Evolutionary conservation across 2,888 invertebrate species (phyloP).

Genomic region (Octonoba sinensis): DNA sequence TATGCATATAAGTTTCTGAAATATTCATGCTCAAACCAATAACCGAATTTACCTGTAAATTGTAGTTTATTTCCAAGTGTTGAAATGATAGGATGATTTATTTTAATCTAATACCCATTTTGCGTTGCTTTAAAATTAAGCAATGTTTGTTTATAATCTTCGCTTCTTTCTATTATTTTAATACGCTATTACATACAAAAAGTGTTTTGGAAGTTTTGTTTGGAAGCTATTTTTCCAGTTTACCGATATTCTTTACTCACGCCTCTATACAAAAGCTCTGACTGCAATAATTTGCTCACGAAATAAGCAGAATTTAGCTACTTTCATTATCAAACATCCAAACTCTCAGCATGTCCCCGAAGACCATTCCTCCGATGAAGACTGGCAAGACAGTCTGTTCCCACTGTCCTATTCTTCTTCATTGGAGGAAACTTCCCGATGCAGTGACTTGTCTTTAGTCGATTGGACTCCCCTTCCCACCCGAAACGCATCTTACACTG

Average conservation of each 20-base stretch:
- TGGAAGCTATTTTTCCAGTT: background rate
- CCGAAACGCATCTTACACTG: constrained; percentile 4
- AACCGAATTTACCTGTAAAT: too few species aligned
- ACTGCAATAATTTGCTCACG: background rate
- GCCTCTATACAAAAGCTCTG: background rate
- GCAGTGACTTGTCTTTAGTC: constrained; percentile 7
- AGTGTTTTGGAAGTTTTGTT: background rate
- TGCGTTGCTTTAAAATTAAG: too few species aligned
- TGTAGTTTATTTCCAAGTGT: too few species aligned
- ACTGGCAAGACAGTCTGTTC: constrained; percentile 19
- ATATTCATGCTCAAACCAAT: too few species aligned
- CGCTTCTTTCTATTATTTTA: too few species aligned
- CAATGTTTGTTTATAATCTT: too few species aligned
- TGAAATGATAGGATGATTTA: too few species aligned
- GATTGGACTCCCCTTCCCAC: background rate
- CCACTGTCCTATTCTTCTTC: constrained; percentile 25
- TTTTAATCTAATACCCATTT: too few species aligned
- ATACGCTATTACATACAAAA: too few species aligned
- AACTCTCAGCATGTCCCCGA: constrained; percentile 9
- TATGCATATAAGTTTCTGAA: too few species aligned
- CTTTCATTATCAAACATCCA: too few species aligned
- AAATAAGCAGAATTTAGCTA: constrained; percentile 14
- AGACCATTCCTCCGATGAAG: constrained; percentile 23
- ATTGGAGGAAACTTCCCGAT: constrained; percentile 11
- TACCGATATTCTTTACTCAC: background rate